Conservation (phyloP, 2,888 invertebrate genomes). For the Atherix ibis region DNA sequence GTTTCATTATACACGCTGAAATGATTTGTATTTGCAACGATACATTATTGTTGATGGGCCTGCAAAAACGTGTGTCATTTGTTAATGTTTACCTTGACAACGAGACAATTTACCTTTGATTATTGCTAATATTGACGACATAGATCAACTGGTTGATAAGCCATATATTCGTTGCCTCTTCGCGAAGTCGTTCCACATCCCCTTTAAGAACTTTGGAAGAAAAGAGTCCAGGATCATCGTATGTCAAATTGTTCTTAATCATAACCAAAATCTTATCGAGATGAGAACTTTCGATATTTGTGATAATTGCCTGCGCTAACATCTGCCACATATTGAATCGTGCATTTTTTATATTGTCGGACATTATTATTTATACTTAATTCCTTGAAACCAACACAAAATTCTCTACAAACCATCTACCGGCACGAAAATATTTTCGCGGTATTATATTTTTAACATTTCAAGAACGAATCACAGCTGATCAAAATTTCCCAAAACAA, state of each 20-base stretch:
- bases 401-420: too few relatives aligned
- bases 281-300: conserved; percentile 7
- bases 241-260: conserved; percentile 12
- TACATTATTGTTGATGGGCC: conserved; percentile 20
- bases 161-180: conserved; percentile 10
- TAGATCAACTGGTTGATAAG: conserved; percentile 10
- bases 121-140: not conserved
- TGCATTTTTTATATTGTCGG: conserved; percentile 1
- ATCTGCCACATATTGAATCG: conserved; percentile 9
- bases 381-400: too few relatives aligned
- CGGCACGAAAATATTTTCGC: too few relatives aligned
- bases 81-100: not conserved
- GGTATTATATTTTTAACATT: too few relatives aligned
- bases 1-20: conserved; percentile 22
- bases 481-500: too few relatives aligned
- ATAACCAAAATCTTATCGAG: conserved; percentile 8
- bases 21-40: conserved; percentile 23
- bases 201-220: conserved; percentile 5
- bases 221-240: conserved; percentile 13
- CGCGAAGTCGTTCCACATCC: conserved; percentile 4
- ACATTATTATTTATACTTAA: too few relatives aligned
- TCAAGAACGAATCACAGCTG: too few relatives aligned
- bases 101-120: not conserved
- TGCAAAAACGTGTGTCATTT: conserved; percentile 9
- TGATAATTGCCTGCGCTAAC: conserved; percentile 6